phyloP scores from a whole-genome alignment of 2,797 vertebrate genomes.

The Oreonectes daqikongensis region DNA sequence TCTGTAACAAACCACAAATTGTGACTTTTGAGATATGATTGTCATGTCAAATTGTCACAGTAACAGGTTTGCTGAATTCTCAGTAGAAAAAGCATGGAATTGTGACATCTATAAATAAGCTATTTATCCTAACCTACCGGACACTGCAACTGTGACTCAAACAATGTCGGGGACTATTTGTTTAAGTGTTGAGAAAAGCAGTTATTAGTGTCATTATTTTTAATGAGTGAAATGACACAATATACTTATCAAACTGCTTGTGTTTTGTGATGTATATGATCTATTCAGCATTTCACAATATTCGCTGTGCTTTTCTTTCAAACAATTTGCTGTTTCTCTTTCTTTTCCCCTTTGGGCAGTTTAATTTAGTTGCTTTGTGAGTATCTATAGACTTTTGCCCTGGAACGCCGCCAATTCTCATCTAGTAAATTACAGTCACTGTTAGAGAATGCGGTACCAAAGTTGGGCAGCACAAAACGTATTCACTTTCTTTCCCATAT shows the following conservation, averaged over 20 bases:
- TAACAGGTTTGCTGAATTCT: neutral
- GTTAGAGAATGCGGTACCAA: neutral
- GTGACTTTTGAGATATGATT: conserved; percentile 2
- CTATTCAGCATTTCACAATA: neutral
- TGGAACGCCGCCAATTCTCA: conserved; percentile 28
- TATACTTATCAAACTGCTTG: neutral
- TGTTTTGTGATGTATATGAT: neutral
- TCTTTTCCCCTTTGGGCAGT: neutral
- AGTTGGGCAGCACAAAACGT: neutral
- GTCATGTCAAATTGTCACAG: neutral
- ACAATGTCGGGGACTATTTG: neutral
- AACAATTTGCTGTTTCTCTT: conserved; percentile 28
- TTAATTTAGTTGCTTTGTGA: conserved; percentile 25
- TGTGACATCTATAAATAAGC: neutral
- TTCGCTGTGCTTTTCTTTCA: conserved; percentile 4
- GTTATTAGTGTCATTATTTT: neutral
- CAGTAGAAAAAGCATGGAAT: neutral
- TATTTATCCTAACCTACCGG: neutral
- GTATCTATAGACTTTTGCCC: conserved; percentile 12
- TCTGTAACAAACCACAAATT: neutral
- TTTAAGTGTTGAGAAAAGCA: neutral
- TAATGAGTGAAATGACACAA: neutral
- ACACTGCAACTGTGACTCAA: neutral
- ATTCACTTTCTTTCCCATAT: conserved; percentile 7
- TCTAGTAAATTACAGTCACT: neutral